Evolutionary conservation across 2,888 invertebrate genomes (phyloP), one percentile per base, ranked within the genome.

Genomic region (Synergus laeviventris): DNA sequence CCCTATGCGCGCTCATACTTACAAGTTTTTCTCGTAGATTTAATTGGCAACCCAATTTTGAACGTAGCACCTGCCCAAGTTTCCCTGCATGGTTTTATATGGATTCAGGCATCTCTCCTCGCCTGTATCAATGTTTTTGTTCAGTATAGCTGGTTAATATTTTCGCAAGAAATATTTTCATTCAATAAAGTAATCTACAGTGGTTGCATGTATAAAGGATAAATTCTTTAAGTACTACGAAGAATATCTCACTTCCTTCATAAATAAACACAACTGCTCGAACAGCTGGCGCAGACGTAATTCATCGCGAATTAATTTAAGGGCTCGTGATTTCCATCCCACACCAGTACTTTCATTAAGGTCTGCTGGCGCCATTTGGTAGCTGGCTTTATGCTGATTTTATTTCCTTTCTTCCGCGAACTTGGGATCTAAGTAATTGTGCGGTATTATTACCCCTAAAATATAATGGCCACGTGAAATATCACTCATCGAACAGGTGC

Each of bases 231-330:
- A 79, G 75, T 49, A 76, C 70, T 61, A 54, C 39, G 60, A 60
- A 75, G 64, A 79, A 87, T 89, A 89, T 89, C 87, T 87, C 87
- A 87, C 87, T 90, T 89, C 87, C 87, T 90, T 89, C 90, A 90
- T 90, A 90, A 91, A 90, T 90, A 91, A 91, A 90, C 90, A 90
- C 90, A 90, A 90, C 90, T 91, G 87, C 88, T 87, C 85, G 86
- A 88, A 88, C 91, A 91, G 88, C 90, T 91, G 91, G 90, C 85
- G 89, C 89, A 85, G 90, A 89, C 91, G 90, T 91, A 90, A 91
- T 91, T 91, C 90, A 90, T 91, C 90, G 91, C 87, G 90, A 91
- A 91, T 91, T 91, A 91, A 91, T 91, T 91, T 91, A 90, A 91
- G 90, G 89, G 89, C 86, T 85, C 84, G 78, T 82, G 81, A 83